A percentile compares a stretch with the other conserved stretches of the same genome.
These are phyloP conservation scores for Crenuchus spilurus DNA, from an alignment of 2,797 vertebrate species.

Conservation along the genomic window DNA sequence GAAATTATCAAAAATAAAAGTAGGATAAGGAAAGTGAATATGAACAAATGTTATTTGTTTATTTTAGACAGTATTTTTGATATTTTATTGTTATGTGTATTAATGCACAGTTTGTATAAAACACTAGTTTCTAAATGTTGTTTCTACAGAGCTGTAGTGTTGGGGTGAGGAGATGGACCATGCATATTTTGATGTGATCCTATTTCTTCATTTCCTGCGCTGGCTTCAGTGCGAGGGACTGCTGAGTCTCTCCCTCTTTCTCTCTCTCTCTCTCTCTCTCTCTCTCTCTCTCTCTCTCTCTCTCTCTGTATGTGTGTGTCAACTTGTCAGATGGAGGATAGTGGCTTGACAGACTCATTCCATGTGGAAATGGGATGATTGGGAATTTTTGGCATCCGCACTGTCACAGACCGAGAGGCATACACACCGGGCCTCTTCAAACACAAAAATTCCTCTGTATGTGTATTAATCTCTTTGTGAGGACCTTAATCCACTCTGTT, in stretches of 20 bases:
- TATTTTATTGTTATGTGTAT: too few species aligned
- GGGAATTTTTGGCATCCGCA: constrained; percentile 60
- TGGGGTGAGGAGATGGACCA: not conserved
- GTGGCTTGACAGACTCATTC: constrained; percentile 61
- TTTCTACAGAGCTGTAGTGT: not conserved
- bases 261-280: constrained; percentile 45
- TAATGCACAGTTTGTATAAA: not conserved
- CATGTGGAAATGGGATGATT: constrained; percentile 63
- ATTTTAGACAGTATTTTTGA: too few species aligned
- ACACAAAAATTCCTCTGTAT: not conserved
- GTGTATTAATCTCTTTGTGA: not conserved
- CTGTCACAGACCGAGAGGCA: constrained; percentile 38
- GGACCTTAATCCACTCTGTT: not conserved
- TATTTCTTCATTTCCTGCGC: constrained; percentile 81
- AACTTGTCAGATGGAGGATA: constrained; percentile 65
- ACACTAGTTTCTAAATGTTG: constrained; percentile 21
- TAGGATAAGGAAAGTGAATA: too few species aligned
- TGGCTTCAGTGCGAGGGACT: constrained; percentile 67
- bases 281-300: constrained; percentile 47
- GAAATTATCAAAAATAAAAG: too few species aligned
- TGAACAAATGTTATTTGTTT: too few species aligned
- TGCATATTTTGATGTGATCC: constrained; percentile 79
- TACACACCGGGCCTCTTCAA: constrained; percentile 14
- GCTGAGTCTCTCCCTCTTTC: constrained; percentile 45
- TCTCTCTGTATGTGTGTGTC: constrained; percentile 41